These are phyloP conservation scores for Montipora cactus DNA, from an alignment of 64 coral and sea anemone species.

Conservation along the genomic window DNA sequence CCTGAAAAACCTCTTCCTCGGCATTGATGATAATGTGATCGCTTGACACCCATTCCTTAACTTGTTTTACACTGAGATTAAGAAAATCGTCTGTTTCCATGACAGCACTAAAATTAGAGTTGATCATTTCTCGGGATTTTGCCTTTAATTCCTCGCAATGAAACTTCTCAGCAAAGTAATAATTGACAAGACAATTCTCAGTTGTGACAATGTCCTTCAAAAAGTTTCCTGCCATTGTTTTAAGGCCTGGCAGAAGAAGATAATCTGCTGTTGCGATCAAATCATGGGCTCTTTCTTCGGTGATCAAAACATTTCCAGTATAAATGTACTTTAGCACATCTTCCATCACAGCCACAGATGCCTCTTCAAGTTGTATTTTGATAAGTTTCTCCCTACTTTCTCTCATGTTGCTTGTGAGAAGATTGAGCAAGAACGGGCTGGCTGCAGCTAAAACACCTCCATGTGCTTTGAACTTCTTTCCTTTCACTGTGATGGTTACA, in stretches of 20 bases:
- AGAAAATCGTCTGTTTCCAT: neutral
- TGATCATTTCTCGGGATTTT: neutral
- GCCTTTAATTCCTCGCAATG: neutral
- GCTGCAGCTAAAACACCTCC: constrained; percentile 69
- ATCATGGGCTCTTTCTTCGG: constrained; percentile 56
- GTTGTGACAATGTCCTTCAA: neutral
- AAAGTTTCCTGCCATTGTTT: constrained; percentile 54
- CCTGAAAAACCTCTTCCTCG: constrained; percentile 9
- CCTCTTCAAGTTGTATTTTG: constrained; percentile 56
- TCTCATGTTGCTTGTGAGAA: constrained; percentile 79
- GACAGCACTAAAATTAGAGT: neutral
- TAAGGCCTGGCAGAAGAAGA: constrained; percentile 66
- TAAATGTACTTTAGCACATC: constrained; percentile 76
- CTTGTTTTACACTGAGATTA: neutral
- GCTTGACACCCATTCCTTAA: neutral
- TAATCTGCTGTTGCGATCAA: constrained; percentile 67
- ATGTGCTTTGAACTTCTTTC: constrained; percentile 55
- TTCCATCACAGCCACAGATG: constrained; percentile 54
- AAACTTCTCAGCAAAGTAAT: neutral
- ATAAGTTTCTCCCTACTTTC: constrained; percentile 71
- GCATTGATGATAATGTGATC: neutral
- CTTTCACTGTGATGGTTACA: constrained; percentile 62
- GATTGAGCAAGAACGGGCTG: constrained; percentile 66
- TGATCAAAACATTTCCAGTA: constrained; percentile 57
- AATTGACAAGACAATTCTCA: neutral